These are phyloP conservation scores for Drosophila tripunctata DNA, from an alignment of 2,888 invertebrate species.

Conservation along the genomic window DNA sequence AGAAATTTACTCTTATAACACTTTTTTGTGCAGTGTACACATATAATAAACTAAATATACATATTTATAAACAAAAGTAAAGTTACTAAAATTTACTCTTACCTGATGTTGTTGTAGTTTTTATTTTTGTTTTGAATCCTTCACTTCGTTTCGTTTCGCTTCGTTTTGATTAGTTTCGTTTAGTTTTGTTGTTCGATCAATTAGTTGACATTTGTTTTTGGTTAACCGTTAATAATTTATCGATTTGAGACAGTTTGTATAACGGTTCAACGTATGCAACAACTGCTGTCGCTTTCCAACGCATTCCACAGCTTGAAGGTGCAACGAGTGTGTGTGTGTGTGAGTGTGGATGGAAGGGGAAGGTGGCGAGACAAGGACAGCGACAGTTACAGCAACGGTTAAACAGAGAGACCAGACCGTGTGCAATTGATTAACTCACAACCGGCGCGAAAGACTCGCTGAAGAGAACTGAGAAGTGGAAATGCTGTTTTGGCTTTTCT, in stretches of 20 bases:
- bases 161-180: background rate
- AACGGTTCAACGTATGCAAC: slow-evolving; percentile 11
- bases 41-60: too few species aligned
- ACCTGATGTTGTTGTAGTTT: slow-evolving; percentile 2
- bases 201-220: slow-evolving; percentile 1
- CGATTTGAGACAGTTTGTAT: slow-evolving; percentile 8
- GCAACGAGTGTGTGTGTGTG: slow-evolving; percentile 18
- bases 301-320: slow-evolving; percentile 26
- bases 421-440: slow-evolving; percentile 24
- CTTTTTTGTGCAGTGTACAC: too few species aligned
- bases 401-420: background rate
- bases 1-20: too few species aligned
- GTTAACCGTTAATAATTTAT: slow-evolving; percentile 12
- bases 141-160: background rate
- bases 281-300: slow-evolving; percentile 24
- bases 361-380: background rate
- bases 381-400: background rate
- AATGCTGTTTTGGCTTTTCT: slow-evolving; percentile 31
- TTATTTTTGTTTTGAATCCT: background rate
- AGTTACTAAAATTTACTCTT: background rate
- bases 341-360: background rate
- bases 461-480: slow-evolving; percentile 44
- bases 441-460: slow-evolving; percentile 53
- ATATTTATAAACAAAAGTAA: background rate
- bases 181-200: background rate